Evolutionary conservation across 1,140 invertebrate species (phyloP).

Genomic region (Lordiphosa collinella): DNA sequence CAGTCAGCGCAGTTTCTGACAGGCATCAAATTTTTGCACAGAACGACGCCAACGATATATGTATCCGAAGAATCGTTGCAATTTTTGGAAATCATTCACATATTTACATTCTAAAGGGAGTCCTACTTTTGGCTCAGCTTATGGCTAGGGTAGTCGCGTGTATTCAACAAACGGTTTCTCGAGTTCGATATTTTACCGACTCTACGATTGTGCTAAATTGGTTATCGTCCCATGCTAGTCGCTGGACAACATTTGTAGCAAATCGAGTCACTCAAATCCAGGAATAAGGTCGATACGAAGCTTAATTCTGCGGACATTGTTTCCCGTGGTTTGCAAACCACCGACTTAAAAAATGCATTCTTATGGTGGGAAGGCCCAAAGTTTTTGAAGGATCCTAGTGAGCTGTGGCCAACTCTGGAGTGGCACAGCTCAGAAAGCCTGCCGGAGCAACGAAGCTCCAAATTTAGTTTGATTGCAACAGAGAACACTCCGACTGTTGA

Average conservation of each 20-base stretch:
- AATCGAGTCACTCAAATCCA: no score
- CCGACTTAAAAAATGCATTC: slow-evolving; percentile 1
- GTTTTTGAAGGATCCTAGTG: neutral
- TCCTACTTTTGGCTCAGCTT: no score
- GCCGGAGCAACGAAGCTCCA: neutral
- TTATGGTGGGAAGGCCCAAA: no score
- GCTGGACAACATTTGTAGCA: no score
- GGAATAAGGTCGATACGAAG: slow-evolving; percentile 8
- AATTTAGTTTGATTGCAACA: slow-evolving; percentile 5
- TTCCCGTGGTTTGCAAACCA: slow-evolving; percentile 1
- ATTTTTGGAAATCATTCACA: neutral
- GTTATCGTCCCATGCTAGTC: no score
- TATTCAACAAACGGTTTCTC: no score
- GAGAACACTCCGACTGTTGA: neutral
- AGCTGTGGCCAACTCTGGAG: neutral
- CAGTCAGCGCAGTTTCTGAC: neutral
- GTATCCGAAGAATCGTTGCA: slow-evolving; percentile 6
- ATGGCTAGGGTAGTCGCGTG: no score
- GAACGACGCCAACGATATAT: neutral
- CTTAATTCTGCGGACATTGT: slow-evolving; percentile 5
- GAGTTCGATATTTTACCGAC: no score
- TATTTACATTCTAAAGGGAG: slow-evolving; percentile 7
- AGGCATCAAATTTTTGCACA: neutral
- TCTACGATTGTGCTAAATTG: no score
- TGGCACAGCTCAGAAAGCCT: slow-evolving; percentile 2